phyloP scores from a whole-genome alignment of 1,140 invertebrate genomes.

The Telenomus remus region DNA sequence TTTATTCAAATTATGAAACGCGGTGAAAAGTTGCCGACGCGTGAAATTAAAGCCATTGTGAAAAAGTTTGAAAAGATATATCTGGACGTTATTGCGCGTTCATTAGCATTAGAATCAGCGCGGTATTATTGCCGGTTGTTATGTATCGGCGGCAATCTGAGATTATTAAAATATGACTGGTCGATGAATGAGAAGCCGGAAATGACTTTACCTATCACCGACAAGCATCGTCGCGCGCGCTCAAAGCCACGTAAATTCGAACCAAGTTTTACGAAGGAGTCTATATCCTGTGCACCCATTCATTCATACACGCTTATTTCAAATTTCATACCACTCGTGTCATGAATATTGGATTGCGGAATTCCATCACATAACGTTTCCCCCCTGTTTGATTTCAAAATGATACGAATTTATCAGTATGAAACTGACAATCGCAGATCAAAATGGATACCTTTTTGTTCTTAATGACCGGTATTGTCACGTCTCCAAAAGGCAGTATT shows the following conservation, averaged over 20 bases:
- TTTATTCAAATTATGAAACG: too few relatives aligned
- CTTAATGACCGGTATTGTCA: too few relatives aligned
- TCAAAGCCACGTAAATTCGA: conserved; percentile 60
- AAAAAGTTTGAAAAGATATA: conserved; percentile 37
- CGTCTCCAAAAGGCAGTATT: too few relatives aligned
- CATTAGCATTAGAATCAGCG: conserved; percentile 59
- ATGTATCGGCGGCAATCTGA: conserved; percentile 53
- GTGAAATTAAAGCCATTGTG: conserved; percentile 53
- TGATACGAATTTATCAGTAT: too few relatives aligned
- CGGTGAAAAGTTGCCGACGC: conserved; percentile 18
- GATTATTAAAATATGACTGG: conserved; percentile 59
- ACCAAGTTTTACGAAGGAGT: conserved; percentile 34
- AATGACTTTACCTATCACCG: conserved; percentile 59
- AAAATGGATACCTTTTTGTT: conserved; percentile 5
- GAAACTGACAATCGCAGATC: too few relatives aligned
- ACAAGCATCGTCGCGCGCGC: conserved; percentile 59
- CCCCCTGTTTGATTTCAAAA: too few relatives aligned
- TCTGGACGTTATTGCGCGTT: conserved; percentile 21
- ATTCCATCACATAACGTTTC: too few relatives aligned
- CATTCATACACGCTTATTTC: conserved; percentile 6
- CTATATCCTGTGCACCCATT: conserved; percentile 35
- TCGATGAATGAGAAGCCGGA: conserved; percentile 54
- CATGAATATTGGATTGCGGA: not conserved
- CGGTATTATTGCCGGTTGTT: conserved; percentile 33
- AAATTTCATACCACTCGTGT: not conserved